Evolutionary conservation across 2,113 vertebrate species (phyloP).

Genomic region (Saccopteryx bilineata): DNA sequence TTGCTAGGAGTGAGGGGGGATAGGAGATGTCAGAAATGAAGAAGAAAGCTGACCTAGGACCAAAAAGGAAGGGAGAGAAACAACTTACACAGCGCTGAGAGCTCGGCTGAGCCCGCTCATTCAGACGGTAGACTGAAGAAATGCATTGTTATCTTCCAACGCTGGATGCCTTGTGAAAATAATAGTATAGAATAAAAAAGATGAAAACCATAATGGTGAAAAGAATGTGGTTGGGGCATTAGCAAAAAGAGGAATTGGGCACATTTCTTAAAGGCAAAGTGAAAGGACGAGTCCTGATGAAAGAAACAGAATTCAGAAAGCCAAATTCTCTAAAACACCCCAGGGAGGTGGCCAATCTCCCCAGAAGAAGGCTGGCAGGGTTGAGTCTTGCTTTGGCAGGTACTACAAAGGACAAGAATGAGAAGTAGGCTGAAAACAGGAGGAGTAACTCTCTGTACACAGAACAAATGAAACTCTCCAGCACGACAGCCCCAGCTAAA

Average conservation of each 20-base stretch:
- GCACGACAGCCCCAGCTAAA: not conserved
- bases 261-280: not conserved
- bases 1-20: not conserved
- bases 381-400: not conserved
- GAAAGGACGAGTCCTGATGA: not conserved
- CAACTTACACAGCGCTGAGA: not conserved
- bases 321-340: not conserved
- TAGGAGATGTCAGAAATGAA: not conserved
- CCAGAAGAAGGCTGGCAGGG: not conserved
- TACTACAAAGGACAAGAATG: not conserved
- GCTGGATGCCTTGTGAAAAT: not conserved
- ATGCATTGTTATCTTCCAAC: not conserved
- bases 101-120: not conserved
- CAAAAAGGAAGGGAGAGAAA: not conserved
- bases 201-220: not conserved
- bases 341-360: not conserved
- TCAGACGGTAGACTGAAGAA: not conserved
- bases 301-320: not conserved
- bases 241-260: not conserved
- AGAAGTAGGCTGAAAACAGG: not conserved
- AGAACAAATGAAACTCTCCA: not conserved
- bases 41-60: not conserved
- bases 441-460: not conserved
- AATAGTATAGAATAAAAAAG: not conserved
- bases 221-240: not conserved